Conservation (phyloP, 2,113 vertebrate genomes). For the Notechis scutatus region DNA sequence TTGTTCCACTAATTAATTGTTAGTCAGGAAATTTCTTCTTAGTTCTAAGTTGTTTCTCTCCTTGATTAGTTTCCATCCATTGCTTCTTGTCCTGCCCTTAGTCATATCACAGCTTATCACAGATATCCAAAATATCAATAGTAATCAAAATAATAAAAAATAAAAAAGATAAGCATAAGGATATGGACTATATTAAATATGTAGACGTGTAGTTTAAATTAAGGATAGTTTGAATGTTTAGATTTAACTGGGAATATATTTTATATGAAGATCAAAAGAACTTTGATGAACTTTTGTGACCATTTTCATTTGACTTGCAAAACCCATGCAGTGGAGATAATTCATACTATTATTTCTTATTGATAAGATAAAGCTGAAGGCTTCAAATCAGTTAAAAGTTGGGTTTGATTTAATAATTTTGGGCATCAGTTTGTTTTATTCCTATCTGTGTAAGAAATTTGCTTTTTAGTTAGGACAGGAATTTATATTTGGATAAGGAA, state of each 20-base stretch:
- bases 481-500: neutral
- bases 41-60: too few species aligned
- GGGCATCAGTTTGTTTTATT: neutral
- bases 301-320: neutral
- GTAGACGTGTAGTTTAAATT: neutral
- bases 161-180: neutral
- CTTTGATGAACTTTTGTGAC: neutral
- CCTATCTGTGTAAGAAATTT: neutral
- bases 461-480: neutral
- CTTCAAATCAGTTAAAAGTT: neutral
- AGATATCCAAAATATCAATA: neutral
- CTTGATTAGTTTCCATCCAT: too few species aligned
- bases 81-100: too few species aligned
- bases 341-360: neutral
- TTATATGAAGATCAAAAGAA: neutral
- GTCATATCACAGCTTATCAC: neutral
- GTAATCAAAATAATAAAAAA: neutral
- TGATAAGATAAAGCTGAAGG: neutral
- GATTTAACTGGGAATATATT: neutral
- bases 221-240: neutral
- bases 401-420: neutral
- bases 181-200: neutral
- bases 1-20: too few species aligned
- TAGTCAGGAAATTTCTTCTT: too few species aligned
- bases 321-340: neutral